Percentiles rank a stretch among this genome's conserved stretches.
phyloP scores from a whole-genome alignment of 2,888 invertebrate species.

The Gisinianus flammeolus region DNA sequence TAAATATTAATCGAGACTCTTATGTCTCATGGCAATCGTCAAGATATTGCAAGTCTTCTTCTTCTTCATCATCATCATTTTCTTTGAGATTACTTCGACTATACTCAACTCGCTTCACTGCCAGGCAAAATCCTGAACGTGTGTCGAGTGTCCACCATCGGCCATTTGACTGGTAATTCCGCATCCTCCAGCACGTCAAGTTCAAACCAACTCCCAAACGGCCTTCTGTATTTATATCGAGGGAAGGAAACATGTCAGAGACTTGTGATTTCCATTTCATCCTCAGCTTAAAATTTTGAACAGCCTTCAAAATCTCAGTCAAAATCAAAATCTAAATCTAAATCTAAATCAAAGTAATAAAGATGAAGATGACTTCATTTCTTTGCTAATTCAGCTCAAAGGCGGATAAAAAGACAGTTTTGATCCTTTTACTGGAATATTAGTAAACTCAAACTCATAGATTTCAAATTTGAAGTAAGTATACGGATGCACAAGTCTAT shows the following conservation, averaged over 20 bases:
- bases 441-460: background rate
- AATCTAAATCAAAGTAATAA: no score
- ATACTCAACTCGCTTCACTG: constrained; percentile 52
- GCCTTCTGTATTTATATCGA: background rate
- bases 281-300: no score
- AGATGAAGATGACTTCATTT: constrained; percentile 26
- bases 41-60: constrained; percentile 27
- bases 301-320: no score
- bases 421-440: background rate
- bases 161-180: no score
- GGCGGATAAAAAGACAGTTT: no score
- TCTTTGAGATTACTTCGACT: no score
- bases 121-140: constrained; percentile 50
- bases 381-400: no score
- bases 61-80: constrained; percentile 9
- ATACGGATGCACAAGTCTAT: constrained; percentile 3
- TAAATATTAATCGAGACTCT: no score
- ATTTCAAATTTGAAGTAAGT: background rate
- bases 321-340: no score
- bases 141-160: no score
- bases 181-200: no score
- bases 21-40: constrained; percentile 45
- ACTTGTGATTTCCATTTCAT: no score
- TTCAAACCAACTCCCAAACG: background rate
- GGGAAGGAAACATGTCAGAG: background rate